Percentiles rank a stretch among this genome's conserved stretches.
Evolutionary conservation across 2,797 vertebrate species (phyloP).

Genomic region (Diplodus puntazzo): DNA sequence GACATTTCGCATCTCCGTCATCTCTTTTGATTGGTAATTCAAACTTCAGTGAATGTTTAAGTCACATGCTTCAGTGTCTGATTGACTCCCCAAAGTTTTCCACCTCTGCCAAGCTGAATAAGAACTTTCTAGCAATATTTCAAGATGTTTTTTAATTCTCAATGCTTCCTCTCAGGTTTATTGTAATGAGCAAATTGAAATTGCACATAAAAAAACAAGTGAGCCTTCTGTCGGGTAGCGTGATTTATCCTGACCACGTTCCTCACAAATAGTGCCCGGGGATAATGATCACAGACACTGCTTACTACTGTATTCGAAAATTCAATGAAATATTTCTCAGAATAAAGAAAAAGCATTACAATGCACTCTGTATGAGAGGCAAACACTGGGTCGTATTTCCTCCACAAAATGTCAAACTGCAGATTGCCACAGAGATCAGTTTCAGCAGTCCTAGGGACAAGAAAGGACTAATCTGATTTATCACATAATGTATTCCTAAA

Average conservation of each 20-base stretch:
- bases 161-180: neutral
- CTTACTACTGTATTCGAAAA: neutral
- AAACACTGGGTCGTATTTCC: constrained; percentile 20
- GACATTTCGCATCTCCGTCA: too few species aligned
- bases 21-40: too few species aligned
- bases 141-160: neutral
- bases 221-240: neutral
- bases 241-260: neutral
- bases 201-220: too few species aligned
- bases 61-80: too few species aligned
- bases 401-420: constrained; percentile 41
- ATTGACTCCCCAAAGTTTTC: too few species aligned
- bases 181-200: neutral
- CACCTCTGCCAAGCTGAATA: too few species aligned
- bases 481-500: constrained; percentile 51
- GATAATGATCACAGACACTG: neutral
- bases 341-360: neutral
- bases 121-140: neutral
- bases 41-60: too few species aligned
- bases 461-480: constrained; percentile 52
- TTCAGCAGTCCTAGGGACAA: constrained; percentile 29
- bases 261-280: neutral
- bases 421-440: constrained; percentile 47
- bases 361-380: constrained; percentile 8
- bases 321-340: constrained; percentile 1